These are phyloP conservation scores for Exephanes ischioxanthus DNA, from an alignment of 2,888 invertebrate species.

Conservation along the genomic window DNA sequence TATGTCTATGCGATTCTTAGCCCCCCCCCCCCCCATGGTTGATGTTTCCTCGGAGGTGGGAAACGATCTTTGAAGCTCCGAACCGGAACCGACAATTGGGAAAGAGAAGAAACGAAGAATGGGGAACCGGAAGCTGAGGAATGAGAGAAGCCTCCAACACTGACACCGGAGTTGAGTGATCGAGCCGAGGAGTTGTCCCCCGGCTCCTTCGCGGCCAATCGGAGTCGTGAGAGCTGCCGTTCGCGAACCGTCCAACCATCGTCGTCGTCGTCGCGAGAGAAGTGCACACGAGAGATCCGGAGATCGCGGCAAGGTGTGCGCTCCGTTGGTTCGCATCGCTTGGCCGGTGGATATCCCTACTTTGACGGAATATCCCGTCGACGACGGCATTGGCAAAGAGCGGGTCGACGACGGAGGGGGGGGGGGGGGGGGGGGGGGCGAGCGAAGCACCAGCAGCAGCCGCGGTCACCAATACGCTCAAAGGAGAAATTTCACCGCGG, in stretches of 20 bases:
- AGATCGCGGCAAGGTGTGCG: slow-evolving; percentile 13
- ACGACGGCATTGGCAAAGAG: slow-evolving; percentile 60
- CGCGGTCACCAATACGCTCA: slow-evolving; percentile 65
- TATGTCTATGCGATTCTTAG: no score
- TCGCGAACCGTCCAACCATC: slow-evolving; percentile 38
- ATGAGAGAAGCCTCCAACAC: slow-evolving; percentile 69
- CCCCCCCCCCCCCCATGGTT: no score
- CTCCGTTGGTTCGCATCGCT: neutral
- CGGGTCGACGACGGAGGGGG: slow-evolving; percentile 25
- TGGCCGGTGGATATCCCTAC: slow-evolving; percentile 40
- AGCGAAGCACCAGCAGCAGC: neutral
- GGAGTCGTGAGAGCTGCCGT: slow-evolving; percentile 37
- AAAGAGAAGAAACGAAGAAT: neutral
- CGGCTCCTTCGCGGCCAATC: slow-evolving; percentile 55
- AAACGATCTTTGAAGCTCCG: neutral
- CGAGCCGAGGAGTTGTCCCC: slow-evolving; percentile 32
- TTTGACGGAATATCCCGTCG: slow-evolving; percentile 42
- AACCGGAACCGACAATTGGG: neutral
- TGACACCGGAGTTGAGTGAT: slow-evolving; percentile 70
- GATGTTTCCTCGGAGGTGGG: no score
- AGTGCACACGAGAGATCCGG: slow-evolving; percentile 17
- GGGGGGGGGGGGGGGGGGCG: slow-evolving; percentile 33
- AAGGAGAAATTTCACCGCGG: slow-evolving; percentile 81
- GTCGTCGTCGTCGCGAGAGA: slow-evolving; percentile 45
- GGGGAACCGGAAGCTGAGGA: neutral